Conservation (phyloP, 37 sponge, comb jelly and placozoan genomes). For the Haliclona indistincta region DNA sequence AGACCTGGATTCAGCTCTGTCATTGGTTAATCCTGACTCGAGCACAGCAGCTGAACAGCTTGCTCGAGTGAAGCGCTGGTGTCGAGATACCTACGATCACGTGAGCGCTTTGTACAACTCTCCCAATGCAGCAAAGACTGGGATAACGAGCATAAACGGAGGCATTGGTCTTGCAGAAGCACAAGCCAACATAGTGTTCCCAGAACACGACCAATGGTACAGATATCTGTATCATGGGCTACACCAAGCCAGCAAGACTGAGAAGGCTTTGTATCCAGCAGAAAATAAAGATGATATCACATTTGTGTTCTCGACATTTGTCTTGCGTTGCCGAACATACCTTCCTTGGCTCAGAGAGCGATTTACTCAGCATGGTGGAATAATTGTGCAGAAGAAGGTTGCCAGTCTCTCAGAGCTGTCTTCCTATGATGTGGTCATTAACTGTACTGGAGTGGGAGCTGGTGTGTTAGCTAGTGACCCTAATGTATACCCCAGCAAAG, state of each 20-base stretch:
- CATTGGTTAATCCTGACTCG: neutral
- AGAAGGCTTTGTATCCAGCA: neutral
- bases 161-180: no score
- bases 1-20: neutral
- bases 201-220: slow-evolving; percentile 20
- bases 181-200: no score
- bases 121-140: neutral
- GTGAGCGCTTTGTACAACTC: neutral
- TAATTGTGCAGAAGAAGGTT: slow-evolving; percentile 36
- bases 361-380: slow-evolving; percentile 30
- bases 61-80: neutral
- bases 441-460: slow-evolving; percentile 83
- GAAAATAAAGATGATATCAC: no score
- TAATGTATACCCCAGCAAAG: slow-evolving; percentile 43
- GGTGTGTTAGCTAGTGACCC: slow-evolving; percentile 42
- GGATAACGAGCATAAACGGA: neutral
- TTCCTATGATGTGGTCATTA: slow-evolving; percentile 61
- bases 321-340: slow-evolving; percentile 36
- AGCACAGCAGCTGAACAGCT: neutral
- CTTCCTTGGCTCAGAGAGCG: slow-evolving; percentile 53
- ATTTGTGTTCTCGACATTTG: slow-evolving; percentile 12
- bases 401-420: slow-evolving; percentile 29
- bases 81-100: neutral
- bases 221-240: neutral
- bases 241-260: no score